Evolutionary conservation across 2,888 invertebrate species (phyloP).

Genomic region (Fabriciana adippe): DNA sequence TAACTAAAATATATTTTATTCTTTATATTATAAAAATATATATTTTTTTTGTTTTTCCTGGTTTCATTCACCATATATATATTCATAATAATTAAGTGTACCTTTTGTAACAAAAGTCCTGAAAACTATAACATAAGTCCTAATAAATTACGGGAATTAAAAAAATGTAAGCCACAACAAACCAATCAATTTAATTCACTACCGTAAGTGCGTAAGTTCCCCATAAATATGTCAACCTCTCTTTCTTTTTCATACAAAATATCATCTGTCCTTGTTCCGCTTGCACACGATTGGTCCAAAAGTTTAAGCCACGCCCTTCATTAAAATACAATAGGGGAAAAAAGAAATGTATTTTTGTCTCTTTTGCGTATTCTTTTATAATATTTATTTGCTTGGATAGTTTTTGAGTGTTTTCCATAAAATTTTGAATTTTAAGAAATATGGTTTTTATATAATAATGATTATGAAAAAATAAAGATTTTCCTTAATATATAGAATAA

Average conservation of each 20-base stretch:
- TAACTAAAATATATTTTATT: too few species aligned
- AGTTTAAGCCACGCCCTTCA: conserved; percentile 59
- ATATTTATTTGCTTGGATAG: not conserved
- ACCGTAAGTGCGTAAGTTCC: conserved; percentile 35
- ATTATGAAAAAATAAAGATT: too few species aligned
- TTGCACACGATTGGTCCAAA: conserved; percentile 55
- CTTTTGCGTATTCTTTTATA: conserved; percentile 33
- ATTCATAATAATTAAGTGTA: too few species aligned
- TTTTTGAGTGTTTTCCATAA: not conserved
- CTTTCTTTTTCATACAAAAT: conserved; percentile 47
- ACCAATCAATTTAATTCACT: conserved; percentile 47
- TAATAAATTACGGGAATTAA: not conserved
- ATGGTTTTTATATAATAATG: too few species aligned
- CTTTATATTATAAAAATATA: too few species aligned
- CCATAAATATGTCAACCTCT: conserved; percentile 52
- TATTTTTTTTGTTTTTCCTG: too few species aligned
- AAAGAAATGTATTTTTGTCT: conserved; percentile 43
- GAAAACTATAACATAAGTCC: too few species aligned
- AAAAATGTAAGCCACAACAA: conserved; percentile 16
- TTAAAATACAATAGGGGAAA: conserved; percentile 57
- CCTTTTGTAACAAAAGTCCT: too few species aligned
- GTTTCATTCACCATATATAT: too few species aligned
- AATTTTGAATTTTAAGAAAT: not conserved
- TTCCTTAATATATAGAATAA: too few species aligned
- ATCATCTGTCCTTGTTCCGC: conserved; percentile 47